Evolutionary conservation across 2,113 vertebrate species (phyloP), one percentile per base, ranked within the genome.

Genomic region (Cyprinodon tularosa): DNA sequence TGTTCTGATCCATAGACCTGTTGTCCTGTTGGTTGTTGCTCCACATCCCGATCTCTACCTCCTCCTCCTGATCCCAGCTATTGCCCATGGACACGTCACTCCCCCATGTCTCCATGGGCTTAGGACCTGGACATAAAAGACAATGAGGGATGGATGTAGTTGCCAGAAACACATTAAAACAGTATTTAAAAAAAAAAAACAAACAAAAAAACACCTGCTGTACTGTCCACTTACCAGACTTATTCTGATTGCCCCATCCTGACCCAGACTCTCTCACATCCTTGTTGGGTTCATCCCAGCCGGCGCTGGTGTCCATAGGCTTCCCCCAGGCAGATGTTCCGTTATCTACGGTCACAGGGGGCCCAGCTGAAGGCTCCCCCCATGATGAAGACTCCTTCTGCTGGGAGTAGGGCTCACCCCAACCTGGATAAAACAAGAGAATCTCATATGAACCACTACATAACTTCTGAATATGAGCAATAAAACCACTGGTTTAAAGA

Each of bases 21-120:
- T 91, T 96, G 61, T 94, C 93, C 86, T 99, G 97, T 90, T 96
- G 97, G 81, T 93, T 96, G 86, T 96, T 97, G 87, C 94, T 98
- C 98, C 98, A 99, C 96, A 98, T 98, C 83, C 98, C 97, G 53
- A 99, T 98, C 93, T 99, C 97, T 0, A 97, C 96, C 84, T 98
- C 97, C 66, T 98, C 98, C 62, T 98, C 97, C 67, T 97, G 96
- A 88, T 98, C 97, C 98, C 98, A 99, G 95, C 94, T 96, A 67
- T 96, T 91, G 80, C 95, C 90, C 94, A 96, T 86, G 4, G 96
- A 93, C 85, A 93, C 93, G 3, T 97, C 97, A 42, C 95, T 93
- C 86, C 96, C 94, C 98, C 98, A 99, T 77, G 95, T 95, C 63
- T 97, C 96, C 96, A 98, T 97, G 95, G 96, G 96, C 94, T 98